Evolutionary conservation across 2,113 vertebrate genomes (phyloP).

Genomic region (Clinocottus analis): DNA sequence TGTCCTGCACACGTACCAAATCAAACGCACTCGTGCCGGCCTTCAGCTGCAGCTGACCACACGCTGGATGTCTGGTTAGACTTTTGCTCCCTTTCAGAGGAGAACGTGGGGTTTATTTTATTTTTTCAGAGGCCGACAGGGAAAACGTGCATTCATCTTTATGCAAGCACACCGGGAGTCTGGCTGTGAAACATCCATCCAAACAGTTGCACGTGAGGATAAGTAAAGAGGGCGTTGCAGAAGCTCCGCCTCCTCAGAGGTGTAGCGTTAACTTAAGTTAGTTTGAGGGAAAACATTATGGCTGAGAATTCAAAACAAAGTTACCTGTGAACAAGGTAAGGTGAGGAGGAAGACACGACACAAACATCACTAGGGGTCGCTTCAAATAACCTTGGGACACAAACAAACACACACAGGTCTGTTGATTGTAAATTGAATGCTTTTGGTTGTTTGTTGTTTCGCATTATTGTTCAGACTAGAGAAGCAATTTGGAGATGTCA

Average conservation of each 20-base stretch:
- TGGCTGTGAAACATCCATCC: slow-evolving; percentile 8
- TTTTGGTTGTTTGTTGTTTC: neutral
- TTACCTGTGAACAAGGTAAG: no score
- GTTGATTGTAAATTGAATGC: neutral
- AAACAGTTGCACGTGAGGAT: neutral
- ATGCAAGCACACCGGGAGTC: no score
- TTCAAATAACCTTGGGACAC: no score
- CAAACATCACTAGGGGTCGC: no score
- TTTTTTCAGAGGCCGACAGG: slow-evolving; percentile 10
- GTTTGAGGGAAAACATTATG: neutral
- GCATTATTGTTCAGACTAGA: neutral
- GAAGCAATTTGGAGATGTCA: neutral
- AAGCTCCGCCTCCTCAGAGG: neutral
- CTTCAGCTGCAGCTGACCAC: slow-evolving; percentile 19
- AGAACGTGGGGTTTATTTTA: neutral
- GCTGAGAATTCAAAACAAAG: no score
- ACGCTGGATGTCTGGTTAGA: slow-evolving; percentile 15
- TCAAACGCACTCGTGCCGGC: neutral
- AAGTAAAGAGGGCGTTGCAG: neutral
- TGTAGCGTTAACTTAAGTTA: no score
- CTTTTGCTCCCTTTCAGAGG: neutral
- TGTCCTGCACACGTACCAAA: slow-evolving; percentile 20
- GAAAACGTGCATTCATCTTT: no score
- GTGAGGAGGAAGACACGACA: no score
- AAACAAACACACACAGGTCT: no score